Evolutionary conservation across 2,797 vertebrate species (phyloP).

Genomic region (Tenualosa thibaudeaui): DNA sequence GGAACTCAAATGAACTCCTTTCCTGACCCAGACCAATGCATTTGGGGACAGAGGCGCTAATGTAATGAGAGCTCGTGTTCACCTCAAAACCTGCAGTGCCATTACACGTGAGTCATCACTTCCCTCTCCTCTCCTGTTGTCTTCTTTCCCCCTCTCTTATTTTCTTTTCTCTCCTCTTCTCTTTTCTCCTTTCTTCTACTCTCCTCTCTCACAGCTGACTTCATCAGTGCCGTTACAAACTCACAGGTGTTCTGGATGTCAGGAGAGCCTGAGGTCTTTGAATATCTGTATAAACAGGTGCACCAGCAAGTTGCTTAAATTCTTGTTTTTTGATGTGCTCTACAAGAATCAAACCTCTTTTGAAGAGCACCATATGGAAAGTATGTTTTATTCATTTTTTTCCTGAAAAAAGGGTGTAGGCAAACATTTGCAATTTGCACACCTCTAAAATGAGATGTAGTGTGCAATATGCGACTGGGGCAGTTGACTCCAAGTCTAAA

Average conservation of each 20-base stretch:
- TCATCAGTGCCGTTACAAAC: not conserved
- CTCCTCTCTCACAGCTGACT: not conserved
- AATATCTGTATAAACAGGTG: not conserved
- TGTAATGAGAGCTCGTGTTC: not conserved
- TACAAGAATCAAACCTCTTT: not conserved
- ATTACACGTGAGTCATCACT: slow-evolving; percentile 11
- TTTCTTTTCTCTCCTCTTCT: not conserved
- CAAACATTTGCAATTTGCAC: not conserved
- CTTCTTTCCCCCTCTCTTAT: not conserved
- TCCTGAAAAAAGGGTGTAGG: not conserved
- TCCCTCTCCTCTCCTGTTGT: not conserved
- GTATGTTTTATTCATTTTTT: not conserved
- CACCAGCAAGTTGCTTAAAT: not conserved
- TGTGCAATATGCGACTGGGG: not conserved
- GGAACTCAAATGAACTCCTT: slow-evolving; percentile 23
- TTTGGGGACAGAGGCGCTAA: not conserved
- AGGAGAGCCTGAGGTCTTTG: not conserved
- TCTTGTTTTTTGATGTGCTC: not conserved
- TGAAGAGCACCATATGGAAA: not conserved
- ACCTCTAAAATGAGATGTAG: not conserved
- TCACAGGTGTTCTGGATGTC: slow-evolving; percentile 1
- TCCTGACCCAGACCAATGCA: slow-evolving; percentile 13
- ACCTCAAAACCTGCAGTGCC: not conserved
- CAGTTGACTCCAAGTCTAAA: not conserved
- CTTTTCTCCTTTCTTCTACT: not conserved